Evolutionary conservation across 2,888 invertebrate species (phyloP), one percentile per base, ranked within the genome.

Genomic region (Stenoptilia bipunctidactyla): DNA sequence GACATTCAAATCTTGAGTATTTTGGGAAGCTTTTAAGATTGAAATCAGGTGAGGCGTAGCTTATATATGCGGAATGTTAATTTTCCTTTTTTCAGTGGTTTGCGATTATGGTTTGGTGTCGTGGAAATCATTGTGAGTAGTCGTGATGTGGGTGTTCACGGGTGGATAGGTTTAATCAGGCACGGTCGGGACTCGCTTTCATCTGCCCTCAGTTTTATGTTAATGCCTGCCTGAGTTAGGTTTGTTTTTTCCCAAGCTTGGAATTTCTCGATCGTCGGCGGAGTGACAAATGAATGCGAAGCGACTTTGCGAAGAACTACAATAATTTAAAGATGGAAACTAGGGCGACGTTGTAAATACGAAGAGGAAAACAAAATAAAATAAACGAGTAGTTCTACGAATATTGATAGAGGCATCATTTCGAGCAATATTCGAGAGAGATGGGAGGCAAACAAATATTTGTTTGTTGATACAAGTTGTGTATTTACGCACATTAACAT

Each of bases 131-230:
- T 38, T 38, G 38, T 30, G 6, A n/a, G 20, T 20, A 8, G 20
- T 12, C 6, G 12, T 10, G n/a, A 25, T 25, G 9, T 10, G 30
- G 30, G 6, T 47, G 47, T 57, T 64, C 48, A 58, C 59, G 58
- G 55, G 46, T 53, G 54, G 55, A 43, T 43, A 50, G 45, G 36
- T 63, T 48, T 55, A 66, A 68, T 67, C 62, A 50, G 42, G 41
- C 20, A n/a, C n/a, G 20, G 4, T 20, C 30, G 2, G 30, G 12
- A 25, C n/a, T 12, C 40, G 37, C 13, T 40, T 10, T 15, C 27
- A 25, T 8, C 37, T 34, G 34, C n/a, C 37, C 38, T 34, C n/a
- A 30, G 12, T 43, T 53, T 50, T 51, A 52, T 56, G 52, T 45
- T 51, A 54, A 54, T 54, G 41, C 38, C 34, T 12, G 15, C 25